Conservation (phyloP, 1,140 invertebrate genomes). For the Protaetia brevitarsis region DNA sequence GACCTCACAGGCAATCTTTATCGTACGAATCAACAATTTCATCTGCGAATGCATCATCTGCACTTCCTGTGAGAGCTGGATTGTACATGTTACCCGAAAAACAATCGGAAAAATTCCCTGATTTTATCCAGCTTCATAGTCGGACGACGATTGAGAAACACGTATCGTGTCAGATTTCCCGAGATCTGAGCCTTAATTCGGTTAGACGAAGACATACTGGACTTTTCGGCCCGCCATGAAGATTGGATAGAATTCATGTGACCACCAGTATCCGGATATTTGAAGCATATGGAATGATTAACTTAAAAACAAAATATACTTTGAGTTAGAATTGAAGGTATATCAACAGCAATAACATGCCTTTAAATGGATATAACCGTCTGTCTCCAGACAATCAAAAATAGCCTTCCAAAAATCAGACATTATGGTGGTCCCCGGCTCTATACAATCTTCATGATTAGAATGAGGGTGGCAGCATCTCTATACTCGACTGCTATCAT, state of each 20-base stretch:
- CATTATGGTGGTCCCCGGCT: constrained; percentile 21
- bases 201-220: no score
- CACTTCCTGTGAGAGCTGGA: not conserved
- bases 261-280: no score
- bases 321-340: no score
- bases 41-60: no score
- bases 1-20: no score
- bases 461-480: constrained; percentile 28
- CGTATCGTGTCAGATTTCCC: not conserved
- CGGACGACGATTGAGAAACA: not conserved
- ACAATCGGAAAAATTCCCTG: not conserved
- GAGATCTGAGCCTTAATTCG: not conserved
- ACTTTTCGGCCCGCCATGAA: no score
- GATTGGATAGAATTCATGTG: no score
- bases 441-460: constrained; percentile 36
- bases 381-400: not conserved
- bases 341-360: not conserved
- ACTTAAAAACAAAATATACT: no score
- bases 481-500: constrained; percentile 33
- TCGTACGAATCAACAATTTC: no score
- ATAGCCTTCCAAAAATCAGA: constrained; percentile 18
- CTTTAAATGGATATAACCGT: not conserved
- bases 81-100: not conserved
- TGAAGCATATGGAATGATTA: no score
- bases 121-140: not conserved